phyloP scores from a whole-genome alignment of 2,113 vertebrate species.

The Barbus barbus region DNA sequence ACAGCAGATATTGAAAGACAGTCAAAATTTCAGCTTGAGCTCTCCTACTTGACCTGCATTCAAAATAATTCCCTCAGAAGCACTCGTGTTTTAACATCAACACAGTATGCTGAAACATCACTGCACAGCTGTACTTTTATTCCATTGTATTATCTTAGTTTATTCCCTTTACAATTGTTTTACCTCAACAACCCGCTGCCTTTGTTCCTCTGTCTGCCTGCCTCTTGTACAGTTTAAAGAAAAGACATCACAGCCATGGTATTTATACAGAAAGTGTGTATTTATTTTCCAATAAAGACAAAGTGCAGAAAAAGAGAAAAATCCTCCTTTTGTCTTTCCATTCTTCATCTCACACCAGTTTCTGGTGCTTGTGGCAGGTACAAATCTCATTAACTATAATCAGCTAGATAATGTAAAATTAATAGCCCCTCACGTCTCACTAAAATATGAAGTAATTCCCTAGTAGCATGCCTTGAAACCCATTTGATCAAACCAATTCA shows the following conservation, averaged over 20 bases:
- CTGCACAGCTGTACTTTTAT: background rate
- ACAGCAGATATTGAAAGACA: background rate
- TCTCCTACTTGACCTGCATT: background rate
- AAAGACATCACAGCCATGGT: conserved; percentile 74
- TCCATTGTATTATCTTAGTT: background rate
- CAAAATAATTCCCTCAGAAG: background rate
- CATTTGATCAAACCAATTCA: conserved; percentile 11
- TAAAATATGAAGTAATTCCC: conserved; percentile 5
- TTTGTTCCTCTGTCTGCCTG: conserved; percentile 35
- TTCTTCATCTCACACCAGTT: background rate
- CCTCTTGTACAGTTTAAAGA: conserved; percentile 66
- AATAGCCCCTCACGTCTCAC: background rate
- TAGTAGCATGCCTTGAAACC: background rate
- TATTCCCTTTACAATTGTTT: background rate
- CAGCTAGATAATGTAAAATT: conserved; percentile 3
- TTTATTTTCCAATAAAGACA: conserved; percentile 89
- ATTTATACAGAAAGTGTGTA: conserved; percentile 87
- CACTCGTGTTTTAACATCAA: background rate
- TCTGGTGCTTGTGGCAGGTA: conserved; percentile 3
- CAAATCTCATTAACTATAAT: conserved; percentile 10
- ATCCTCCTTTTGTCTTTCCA: background rate
- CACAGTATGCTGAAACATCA: background rate
- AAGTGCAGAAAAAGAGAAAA: conserved; percentile 57
- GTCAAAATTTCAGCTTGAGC: background rate
- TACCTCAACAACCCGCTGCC: background rate